Conservation (phyloP, 2,888 invertebrate species). For the Chirona hameri region DNA sequence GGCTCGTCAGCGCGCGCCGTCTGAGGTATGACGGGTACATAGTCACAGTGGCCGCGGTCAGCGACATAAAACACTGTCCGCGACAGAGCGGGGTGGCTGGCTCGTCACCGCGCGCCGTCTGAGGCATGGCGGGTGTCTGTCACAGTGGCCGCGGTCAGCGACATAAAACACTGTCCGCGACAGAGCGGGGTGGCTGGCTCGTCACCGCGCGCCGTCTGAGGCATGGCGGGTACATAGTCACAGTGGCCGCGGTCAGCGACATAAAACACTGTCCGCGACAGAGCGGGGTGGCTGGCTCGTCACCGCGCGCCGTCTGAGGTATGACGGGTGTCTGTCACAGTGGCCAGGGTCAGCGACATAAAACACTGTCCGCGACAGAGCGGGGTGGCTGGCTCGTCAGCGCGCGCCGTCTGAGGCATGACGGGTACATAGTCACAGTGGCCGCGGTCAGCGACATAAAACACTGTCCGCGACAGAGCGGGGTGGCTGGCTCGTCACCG, state of each 20-base stretch:
- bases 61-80: background rate
- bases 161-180: background rate
- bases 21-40: background rate
- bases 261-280: background rate
- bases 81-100: background rate
- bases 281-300: too few relatives aligned
- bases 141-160: background rate
- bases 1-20: background rate
- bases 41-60: too few relatives aligned
- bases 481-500: too few relatives aligned
- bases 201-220: background rate
- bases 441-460: background rate
- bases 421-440: too few relatives aligned
- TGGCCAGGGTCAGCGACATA: background rate
- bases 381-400: too few relatives aligned
- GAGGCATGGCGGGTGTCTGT: background rate
- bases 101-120: background rate
- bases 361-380: background rate
- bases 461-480: background rate
- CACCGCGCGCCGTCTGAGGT: background rate
- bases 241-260: background rate
- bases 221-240: background rate
- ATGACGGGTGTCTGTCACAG: background rate
- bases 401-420: background rate
- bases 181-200: too few relatives aligned